Conservation (phyloP, 2,797 vertebrate genomes). For the Falco berigora region DNA sequence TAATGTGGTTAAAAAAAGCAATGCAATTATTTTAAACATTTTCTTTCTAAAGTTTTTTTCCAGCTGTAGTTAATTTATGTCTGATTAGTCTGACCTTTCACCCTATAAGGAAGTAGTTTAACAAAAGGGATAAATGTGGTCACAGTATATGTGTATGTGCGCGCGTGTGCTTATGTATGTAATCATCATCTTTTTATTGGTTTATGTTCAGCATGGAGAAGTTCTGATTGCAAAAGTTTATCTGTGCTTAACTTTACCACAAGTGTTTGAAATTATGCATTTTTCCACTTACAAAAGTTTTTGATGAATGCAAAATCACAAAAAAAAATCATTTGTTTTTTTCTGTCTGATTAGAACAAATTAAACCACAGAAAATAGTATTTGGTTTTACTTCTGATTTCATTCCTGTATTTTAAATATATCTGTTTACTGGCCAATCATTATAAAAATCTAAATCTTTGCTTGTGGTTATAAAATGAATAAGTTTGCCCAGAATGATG, state of each 20-base stretch:
- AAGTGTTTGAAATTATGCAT: background rate
- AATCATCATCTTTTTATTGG: slow-evolving; percentile 5
- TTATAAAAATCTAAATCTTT: background rate
- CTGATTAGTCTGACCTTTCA: slow-evolving; percentile 74
- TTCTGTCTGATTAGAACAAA: background rate
- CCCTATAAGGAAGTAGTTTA: slow-evolving; percentile 71
- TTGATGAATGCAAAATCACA: background rate
- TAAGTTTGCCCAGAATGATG: background rate
- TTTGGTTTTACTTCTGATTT: background rate
- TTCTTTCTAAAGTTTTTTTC: slow-evolving; percentile 44
- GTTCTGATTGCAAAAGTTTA: slow-evolving; percentile 53
- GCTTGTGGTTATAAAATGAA: background rate
- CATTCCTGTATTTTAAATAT: background rate
- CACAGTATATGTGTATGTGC: background rate
- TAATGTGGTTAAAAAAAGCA: slow-evolving; percentile 40
- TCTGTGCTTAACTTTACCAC: slow-evolving; percentile 2
- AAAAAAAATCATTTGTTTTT: background rate
- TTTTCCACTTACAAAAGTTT: background rate
- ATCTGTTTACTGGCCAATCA: background rate
- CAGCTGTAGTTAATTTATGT: slow-evolving; percentile 74
- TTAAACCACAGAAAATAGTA: background rate
- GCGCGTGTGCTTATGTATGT: background rate
- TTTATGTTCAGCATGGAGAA: slow-evolving; percentile 8
- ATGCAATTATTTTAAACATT: slow-evolving; percentile 62
- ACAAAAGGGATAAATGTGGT: slow-evolving; percentile 52